phyloP scores from a whole-genome alignment of 2,888 invertebrate genomes.

The Meghimatium bilineatum region DNA sequence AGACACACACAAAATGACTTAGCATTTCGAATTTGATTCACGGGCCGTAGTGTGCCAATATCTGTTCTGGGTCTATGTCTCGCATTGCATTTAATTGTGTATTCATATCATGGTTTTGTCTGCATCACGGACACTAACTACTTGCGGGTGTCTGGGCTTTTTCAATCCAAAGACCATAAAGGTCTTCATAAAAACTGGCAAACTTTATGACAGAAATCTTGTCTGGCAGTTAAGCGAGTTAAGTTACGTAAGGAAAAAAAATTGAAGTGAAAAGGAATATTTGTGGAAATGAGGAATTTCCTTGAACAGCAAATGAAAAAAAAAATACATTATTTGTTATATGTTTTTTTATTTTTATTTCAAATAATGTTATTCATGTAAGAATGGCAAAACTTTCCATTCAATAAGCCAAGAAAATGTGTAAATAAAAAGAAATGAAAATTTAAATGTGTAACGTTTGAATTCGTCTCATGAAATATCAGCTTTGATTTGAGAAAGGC shows the following conservation, averaged over 20 bases:
- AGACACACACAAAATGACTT: too few species aligned
- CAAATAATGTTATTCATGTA: not conserved
- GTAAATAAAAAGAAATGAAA: not conserved
- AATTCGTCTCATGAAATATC: not conserved
- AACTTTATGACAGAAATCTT: slow-evolving; percentile 9
- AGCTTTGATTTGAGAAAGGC: not conserved
- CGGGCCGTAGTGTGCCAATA: too few species aligned
- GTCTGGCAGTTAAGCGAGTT: not conserved
- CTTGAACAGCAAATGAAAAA: not conserved
- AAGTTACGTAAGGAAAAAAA: not conserved
- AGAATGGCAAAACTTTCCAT: not conserved
- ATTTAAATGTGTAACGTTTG: not conserved
- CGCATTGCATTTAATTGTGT: not conserved
- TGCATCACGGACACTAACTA: not conserved
- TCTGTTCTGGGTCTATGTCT: not conserved
- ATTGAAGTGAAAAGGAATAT: not conserved
- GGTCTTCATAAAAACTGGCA: not conserved
- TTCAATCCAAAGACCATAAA: not conserved
- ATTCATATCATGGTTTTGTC: not conserved
- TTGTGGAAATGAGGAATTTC: not conserved
- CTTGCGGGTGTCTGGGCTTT: not conserved
- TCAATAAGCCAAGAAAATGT: not conserved
- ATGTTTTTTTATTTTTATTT: too few species aligned
- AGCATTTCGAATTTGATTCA: too few species aligned
- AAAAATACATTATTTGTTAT: not conserved